These are phyloP conservation scores for Passer domesticus DNA, from an alignment of 2,113 vertebrate species.

Conservation along the genomic window DNA sequence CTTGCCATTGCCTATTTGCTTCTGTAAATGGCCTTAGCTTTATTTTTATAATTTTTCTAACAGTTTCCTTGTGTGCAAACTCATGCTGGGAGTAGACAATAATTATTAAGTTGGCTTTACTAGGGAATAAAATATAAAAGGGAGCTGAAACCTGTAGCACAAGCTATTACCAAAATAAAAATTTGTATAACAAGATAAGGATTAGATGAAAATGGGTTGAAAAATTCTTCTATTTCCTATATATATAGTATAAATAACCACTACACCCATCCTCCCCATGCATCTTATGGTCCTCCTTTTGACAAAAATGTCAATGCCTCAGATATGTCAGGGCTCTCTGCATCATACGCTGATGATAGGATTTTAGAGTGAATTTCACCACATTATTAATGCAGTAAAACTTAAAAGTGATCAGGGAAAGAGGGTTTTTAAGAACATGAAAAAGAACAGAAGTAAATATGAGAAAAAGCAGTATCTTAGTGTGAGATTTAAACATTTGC, in stretches of 20 bases:
- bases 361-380: neutral
- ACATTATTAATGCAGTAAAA: neutral
- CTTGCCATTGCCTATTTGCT: neutral
- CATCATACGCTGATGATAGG: neutral
- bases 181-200: neutral
- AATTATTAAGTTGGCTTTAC: neutral
- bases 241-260: neutral
- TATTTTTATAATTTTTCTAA: neutral
- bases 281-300: neutral
- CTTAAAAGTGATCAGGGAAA: neutral
- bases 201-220: neutral
- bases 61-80: neutral
- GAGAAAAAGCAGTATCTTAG: neutral
- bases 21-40: neutral
- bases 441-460: neutral
- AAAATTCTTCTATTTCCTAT: neutral
- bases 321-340: neutral
- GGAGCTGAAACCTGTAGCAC: neutral
- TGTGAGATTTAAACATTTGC: neutral
- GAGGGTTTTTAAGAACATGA: neutral
- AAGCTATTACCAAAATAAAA: neutral
- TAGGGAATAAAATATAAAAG: neutral
- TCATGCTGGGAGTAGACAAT: neutral
- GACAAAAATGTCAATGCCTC: neutral
- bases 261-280: fast-evolving